Evolutionary conservation across 2,113 vertebrate genomes (phyloP).

Genomic region (Seriola quinqueradiata): DNA sequence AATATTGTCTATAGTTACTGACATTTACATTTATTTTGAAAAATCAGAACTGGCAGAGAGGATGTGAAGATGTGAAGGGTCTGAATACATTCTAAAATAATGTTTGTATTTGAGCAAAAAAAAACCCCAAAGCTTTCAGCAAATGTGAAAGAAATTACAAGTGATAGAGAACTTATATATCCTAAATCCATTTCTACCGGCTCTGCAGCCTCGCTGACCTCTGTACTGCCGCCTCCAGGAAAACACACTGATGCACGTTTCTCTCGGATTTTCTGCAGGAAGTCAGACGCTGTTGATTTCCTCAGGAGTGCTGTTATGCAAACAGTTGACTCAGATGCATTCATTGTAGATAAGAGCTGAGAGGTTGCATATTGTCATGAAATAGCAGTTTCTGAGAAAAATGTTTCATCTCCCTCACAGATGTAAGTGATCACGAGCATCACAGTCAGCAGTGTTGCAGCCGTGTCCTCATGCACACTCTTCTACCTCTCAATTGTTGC

Average conservation of each 20-base stretch:
- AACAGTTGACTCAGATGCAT: slow-evolving; percentile 23
- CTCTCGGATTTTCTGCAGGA: slow-evolving; percentile 71
- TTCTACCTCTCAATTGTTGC: slow-evolving; percentile 40
- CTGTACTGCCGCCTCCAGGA: slow-evolving; percentile 73
- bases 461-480: slow-evolving; percentile 63
- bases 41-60: background rate
- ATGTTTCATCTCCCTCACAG: slow-evolving; percentile 77
- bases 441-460: slow-evolving; percentile 65
- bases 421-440: slow-evolving; percentile 69
- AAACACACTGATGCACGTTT: slow-evolving; percentile 71
- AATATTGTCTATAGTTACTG: slow-evolving; percentile 16
- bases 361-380: background rate
- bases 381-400: slow-evolving; percentile 8
- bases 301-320: slow-evolving; percentile 70
- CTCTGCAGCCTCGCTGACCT: slow-evolving; percentile 74
- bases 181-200: slow-evolving; percentile 52
- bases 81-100: background rate
- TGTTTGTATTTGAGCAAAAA: background rate
- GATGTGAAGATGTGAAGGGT: background rate
- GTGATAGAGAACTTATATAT: slow-evolving; percentile 71
- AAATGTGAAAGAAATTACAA: background rate
- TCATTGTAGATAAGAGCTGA: background rate
- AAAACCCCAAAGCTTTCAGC: background rate
- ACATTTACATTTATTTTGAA: slow-evolving; percentile 34
- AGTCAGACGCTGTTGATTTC: slow-evolving; percentile 73